Evolutionary conservation across 2,113 vertebrate genomes (phyloP), one percentile per base, ranked within the genome.

Genomic region (Dicentrarchus labrax): DNA sequence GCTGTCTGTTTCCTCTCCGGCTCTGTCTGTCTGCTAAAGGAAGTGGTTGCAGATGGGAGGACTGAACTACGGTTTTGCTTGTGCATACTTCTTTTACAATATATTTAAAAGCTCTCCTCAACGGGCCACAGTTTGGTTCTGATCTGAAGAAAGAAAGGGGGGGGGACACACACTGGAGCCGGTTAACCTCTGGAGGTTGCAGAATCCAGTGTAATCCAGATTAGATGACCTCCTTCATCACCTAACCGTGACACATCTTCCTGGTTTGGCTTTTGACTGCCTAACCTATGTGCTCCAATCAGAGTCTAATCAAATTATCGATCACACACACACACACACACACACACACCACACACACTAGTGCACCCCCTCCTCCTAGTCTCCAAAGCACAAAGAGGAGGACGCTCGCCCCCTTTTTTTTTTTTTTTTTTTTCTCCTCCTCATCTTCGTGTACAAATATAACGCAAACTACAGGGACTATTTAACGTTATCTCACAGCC

Each of bases 141-240:
- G n/a, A n/a, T n/a, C n/a, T n/a, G n/a, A n/a, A n/a, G n/a, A n/a
- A n/a, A n/a, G n/a, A n/a, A n/a, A n/a, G n/a, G n/a, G n/a, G n/a
- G n/a, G n/a, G n/a, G n/a, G n/a, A n/a, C n/a, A n/a, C n/a, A n/a
- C n/a, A n/a, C n/a, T n/a, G n/a, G n/a, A n/a, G n/a, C n/a, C n/a
- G n/a, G n/a, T n/a, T n/a, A n/a, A n/a, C n/a, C n/a, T n/a, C n/a
- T n/a, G 30, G 47, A 66, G 72, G 87, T 73, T 72, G 41, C 61
- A 82, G 80, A 92, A 3, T 91, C 88, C 78, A 83, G 73, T 83
- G 24, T 90, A 91, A 93, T 92, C 91, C 88, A 91, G 89, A 92
- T 92, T 92, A 89, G 73, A 85, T 61, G 75, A 56, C 72, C 80
- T 84, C 85, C 51, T 87, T 81, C n/a, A n/a, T n/a, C n/a, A n/a